Base-by-base conservation (phyloP, 2,797 vertebrate genomes). In the Rhincodon typus region DNA sequence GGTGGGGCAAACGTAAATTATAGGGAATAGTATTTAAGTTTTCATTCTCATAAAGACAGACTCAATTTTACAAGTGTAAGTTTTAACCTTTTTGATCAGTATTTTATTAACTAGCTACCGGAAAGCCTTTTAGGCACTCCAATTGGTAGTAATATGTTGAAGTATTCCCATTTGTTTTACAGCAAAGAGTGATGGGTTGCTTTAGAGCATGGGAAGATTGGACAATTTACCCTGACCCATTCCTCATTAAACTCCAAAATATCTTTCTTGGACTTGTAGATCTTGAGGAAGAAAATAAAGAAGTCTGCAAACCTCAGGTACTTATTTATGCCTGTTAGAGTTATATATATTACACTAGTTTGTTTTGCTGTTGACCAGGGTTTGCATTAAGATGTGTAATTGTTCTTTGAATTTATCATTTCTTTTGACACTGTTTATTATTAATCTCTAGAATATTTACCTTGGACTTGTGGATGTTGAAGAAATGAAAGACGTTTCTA, bases 161-260 rank as follows among this genome's bases (percentile, higher is more conserved):
- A 95, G 96, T 96, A 96, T 96, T 96, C 96, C 70, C 57, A 70
- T 97, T 0, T 96, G 96, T 57, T 70, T 96, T 96, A 95, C 97
- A 99, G 99, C 99, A 99, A 99, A 97, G 99, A 82, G 99, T 99
- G 69, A 99, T 99, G 99, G 98, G 99, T 0, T 99, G 99, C 98
- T 99, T 99, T 97, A 98, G 99, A 96, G 99, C 99, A 0, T 99
- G 99, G 99, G 99, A 99, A 97, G 99, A 99, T 96, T 99, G 99
- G 99, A 97, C 99, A 0, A 99, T 99, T 96, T 99, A 99, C 97
- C 99, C 99, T n/a, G 99, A 99, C 96, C 99, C 99, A 30, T 99
- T 98, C 97, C 98, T 99, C 96, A 99, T 99, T 97, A 99, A 99
- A 97, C 97, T 99, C 62, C 99, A 99, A 97, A 99, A 99, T 97